Conservation (phyloP, 2,888 invertebrate genomes). For the Eristalis arbustorum region DNA sequence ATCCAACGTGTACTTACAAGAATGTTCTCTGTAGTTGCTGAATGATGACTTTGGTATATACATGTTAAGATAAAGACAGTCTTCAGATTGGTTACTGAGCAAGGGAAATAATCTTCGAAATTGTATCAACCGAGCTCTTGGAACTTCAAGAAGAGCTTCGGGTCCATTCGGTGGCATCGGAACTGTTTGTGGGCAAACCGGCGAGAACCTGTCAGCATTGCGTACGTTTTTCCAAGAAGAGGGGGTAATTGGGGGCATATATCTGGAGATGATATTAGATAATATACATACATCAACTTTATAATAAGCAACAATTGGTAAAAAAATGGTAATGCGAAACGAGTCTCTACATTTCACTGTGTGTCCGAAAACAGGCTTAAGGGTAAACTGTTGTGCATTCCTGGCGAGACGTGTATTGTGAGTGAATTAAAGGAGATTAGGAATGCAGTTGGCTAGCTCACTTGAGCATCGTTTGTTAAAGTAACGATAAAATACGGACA, state of each 20-base stretch:
- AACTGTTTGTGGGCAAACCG: conserved; percentile 93
- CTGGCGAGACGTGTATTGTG: too few relatives aligned
- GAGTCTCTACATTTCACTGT: too few relatives aligned
- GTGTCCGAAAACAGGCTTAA: too few relatives aligned
- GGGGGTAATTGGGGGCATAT: conserved; percentile 97
- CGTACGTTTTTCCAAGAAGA: conserved; percentile 92
- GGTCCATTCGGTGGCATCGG: conserved; percentile 83
- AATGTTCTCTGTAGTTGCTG: conserved; percentile 6
- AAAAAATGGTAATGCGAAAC: too few relatives aligned
- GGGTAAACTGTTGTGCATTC: too few relatives aligned
- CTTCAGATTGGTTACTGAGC: conserved; percentile 96
- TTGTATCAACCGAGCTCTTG: conserved; percentile 91
- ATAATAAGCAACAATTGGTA: background rate
- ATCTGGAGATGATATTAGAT: conserved; percentile 81
- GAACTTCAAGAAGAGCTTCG: conserved; percentile 85
- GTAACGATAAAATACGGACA: too few relatives aligned
- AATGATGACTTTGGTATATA: conserved; percentile 87
- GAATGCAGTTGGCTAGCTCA: too few relatives aligned
- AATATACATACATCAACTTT: background rate
- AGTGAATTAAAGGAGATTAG: too few relatives aligned
- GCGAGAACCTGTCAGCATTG: conserved; percentile 89
- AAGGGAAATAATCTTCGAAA: conserved; percentile 91
- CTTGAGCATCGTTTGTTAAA: too few relatives aligned
- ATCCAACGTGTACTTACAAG: conserved; percentile 32
- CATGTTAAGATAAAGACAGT: conserved; percentile 98